Evolutionary conservation across 2,888 invertebrate species (phyloP).

Genomic region (Aleiodes leptofemur): DNA sequence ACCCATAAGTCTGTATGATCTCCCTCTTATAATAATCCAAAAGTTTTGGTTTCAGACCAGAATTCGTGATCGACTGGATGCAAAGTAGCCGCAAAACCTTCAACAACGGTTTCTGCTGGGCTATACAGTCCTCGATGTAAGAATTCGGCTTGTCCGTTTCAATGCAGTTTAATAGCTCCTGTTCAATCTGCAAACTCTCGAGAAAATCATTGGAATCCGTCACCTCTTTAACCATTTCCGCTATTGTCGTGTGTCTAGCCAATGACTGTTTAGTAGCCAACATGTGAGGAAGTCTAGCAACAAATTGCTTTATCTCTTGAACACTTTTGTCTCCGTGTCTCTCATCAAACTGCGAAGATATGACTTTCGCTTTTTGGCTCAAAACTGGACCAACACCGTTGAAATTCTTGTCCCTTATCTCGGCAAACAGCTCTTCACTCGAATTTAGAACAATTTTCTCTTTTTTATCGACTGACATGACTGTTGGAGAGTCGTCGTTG

Average conservation of each 20-base stretch:
- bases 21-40: conserved; percentile 84
- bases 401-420: conserved; percentile 92
- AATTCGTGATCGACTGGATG: conserved; percentile 93
- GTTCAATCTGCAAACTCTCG: conserved; percentile 89
- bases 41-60: conserved; percentile 94
- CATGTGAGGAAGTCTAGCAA: conserved; percentile 91
- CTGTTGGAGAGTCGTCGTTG: conserved; percentile 80
- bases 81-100: conserved; percentile 91
- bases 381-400: conserved; percentile 91
- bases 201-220: conserved; percentile 86
- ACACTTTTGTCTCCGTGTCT: conserved; percentile 91
- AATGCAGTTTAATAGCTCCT: conserved; percentile 93
- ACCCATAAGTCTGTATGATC: conserved; percentile 90
- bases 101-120: conserved; percentile 86
- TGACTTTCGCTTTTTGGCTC: conserved; percentile 90
- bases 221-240: conserved; percentile 93
- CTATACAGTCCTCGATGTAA: conserved; percentile 95
- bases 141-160: conserved; percentile 93
- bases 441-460: conserved; percentile 90
- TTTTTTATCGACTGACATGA: conserved; percentile 82
- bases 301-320: conserved; percentile 96
- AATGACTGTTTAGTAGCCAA: conserved; percentile 90
- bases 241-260: conserved; percentile 91
- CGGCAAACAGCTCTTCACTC: conserved; percentile 90
- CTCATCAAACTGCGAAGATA: conserved; percentile 91